Percentiles rank a stretch among this genome's conserved stretches.
These are phyloP conservation scores for Cynocephalus volans DNA, from an alignment of 2,113 vertebrate genomes.

Conservation along the genomic window DNA sequence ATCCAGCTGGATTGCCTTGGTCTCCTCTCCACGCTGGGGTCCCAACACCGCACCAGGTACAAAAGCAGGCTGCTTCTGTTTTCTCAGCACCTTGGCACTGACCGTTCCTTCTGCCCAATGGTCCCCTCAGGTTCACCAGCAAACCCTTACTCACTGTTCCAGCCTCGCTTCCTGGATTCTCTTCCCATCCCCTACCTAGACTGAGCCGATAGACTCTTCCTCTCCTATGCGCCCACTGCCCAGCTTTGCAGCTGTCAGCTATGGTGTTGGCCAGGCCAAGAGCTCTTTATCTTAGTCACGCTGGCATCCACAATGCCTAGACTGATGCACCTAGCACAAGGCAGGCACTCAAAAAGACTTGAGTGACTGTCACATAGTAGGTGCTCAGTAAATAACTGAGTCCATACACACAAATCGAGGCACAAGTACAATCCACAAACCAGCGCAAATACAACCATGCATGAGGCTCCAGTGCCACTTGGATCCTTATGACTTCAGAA, in stretches of 20 bases:
- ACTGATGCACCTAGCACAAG: neutral
- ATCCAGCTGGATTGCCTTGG: neutral
- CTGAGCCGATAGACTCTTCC: neutral
- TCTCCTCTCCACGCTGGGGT: neutral
- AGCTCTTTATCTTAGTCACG: neutral
- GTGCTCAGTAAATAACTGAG: neutral
- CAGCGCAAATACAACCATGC: neutral
- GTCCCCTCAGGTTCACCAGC: neutral
- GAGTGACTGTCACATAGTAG: constrained; percentile 1
- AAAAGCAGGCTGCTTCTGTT: neutral
- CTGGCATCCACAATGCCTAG: neutral
- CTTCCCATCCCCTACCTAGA: neutral
- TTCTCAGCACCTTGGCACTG: neutral
- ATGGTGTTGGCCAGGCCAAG: neutral
- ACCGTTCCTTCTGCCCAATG: neutral
- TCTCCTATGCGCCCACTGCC: neutral
- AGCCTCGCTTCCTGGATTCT: neutral
- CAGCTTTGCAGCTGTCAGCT: neutral
- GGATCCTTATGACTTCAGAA: neutral
- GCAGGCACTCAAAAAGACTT: neutral
- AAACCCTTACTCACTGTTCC: neutral
- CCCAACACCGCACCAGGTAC: neutral
- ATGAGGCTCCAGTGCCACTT: neutral
- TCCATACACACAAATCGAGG: neutral
- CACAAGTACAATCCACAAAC: neutral